phyloP scores from a whole-genome alignment of 2,888 invertebrate genomes.

The Plutella xylostella region DNA sequence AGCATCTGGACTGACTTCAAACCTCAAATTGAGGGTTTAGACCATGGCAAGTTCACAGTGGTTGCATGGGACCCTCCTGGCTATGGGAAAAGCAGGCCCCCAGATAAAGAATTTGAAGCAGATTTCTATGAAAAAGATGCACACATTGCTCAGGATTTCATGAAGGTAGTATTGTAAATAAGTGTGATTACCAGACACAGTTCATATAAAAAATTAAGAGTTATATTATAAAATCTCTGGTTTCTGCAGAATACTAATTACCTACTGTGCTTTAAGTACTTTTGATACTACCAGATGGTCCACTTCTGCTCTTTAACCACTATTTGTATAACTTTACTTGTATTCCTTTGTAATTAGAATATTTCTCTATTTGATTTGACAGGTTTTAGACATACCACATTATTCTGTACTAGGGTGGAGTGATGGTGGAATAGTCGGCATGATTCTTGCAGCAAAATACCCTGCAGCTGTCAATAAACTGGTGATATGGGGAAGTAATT shows the following conservation, averaged over 20 bases:
- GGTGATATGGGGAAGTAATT: constrained; percentile 62
- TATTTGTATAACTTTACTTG: no score
- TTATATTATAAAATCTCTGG: no score
- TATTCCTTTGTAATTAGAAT: not conserved
- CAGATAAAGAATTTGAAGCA: constrained; percentile 75
- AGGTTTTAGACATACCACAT: constrained; percentile 73
- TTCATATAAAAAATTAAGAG: no score
- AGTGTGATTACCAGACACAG: no score
- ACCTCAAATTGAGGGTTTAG: constrained; percentile 78
- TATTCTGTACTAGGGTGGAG: constrained; percentile 91
- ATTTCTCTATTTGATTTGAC: constrained; percentile 4
- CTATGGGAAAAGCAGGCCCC: constrained; percentile 86
- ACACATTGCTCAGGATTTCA: constrained; percentile 74
- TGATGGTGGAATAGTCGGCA: constrained; percentile 84
- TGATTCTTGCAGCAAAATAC: constrained; percentile 81
- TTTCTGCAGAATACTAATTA: no score
- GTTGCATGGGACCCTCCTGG: constrained; percentile 90
- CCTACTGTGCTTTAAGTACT: no score
- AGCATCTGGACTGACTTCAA: constrained; percentile 86
- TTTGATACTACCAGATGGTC: no score
- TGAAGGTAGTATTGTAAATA: constrained; percentile 77
- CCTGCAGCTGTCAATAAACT: constrained; percentile 76
- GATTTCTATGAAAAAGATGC: constrained; percentile 85
- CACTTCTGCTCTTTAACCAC: no score
- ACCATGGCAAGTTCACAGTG: constrained; percentile 72